Evolutionary conservation across 2,113 vertebrate species (phyloP).

Genomic region (Corythornis vintsioides): DNA sequence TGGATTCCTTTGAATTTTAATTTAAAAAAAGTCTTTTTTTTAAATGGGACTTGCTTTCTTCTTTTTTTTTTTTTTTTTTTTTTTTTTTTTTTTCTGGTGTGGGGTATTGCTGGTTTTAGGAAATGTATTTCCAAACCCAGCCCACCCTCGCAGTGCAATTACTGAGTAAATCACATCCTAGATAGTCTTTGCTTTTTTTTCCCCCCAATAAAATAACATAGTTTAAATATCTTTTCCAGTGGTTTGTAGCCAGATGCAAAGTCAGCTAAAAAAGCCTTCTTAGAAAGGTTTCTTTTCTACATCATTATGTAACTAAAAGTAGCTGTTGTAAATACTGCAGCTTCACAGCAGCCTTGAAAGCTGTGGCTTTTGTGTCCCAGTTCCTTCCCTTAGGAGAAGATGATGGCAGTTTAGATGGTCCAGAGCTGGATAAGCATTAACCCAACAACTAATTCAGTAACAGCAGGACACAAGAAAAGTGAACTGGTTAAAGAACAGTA

Average conservation of each 20-base stretch:
- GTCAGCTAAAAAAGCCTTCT: conserved; percentile 50
- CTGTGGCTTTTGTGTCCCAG: neutral
- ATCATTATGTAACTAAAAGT: conserved; percentile 23
- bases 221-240: conserved; percentile 56
- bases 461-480: neutral
- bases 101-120: conserved; percentile 28
- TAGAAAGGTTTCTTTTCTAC: conserved; percentile 40
- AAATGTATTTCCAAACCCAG: conserved; percentile 38
- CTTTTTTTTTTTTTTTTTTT: neutral
- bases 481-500: neutral
- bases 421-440: neutral
- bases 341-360: neutral
- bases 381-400: neutral
- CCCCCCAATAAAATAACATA: conserved; percentile 26
- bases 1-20: no score
- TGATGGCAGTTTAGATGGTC: neutral
- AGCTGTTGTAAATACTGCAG: conserved; percentile 1
- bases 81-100: neutral
- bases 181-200: conserved; percentile 34
- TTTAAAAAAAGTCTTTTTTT: no score
- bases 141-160: conserved; percentile 55
- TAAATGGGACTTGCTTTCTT: no score
- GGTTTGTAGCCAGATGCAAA: conserved; percentile 52
- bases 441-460: neutral
- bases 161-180: conserved; percentile 48